These are phyloP conservation scores for Zosterops borbonicus DNA, from an alignment of 2,113 vertebrate genomes.

Conservation along the genomic window DNA sequence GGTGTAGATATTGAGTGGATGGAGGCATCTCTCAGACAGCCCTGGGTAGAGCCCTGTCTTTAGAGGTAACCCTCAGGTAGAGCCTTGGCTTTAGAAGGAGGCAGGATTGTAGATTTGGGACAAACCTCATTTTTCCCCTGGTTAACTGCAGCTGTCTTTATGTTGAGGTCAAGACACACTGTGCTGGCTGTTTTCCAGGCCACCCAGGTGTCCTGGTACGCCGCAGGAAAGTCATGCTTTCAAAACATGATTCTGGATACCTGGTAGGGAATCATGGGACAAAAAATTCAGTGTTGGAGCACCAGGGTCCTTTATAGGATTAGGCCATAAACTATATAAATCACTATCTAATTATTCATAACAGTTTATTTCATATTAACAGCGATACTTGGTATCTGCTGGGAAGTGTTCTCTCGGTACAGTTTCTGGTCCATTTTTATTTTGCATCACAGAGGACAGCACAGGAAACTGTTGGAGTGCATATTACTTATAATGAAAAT, in stretches of 20 bases:
- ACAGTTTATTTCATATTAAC: background rate
- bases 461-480: background rate
- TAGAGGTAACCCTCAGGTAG: slow-evolving; percentile 26
- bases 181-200: background rate
- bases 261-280: background rate
- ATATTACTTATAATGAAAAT: slow-evolving; percentile 14
- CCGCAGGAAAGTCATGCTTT: fast-evolving
- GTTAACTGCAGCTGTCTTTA: background rate
- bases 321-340: background rate
- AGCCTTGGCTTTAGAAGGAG: background rate
- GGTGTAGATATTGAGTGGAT: slow-evolving; percentile 52
- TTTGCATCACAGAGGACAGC: background rate
- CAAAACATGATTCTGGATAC: background rate
- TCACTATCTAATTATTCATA: background rate
- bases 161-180: background rate
- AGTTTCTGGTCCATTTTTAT: slow-evolving; percentile 17
- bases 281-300: background rate
- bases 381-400: background rate
- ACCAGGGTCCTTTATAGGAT: background rate
- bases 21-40: slow-evolving; percentile 53
- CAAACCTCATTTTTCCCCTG: background rate
- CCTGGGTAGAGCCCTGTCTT: slow-evolving; percentile 7
- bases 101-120: background rate
- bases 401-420: background rate
- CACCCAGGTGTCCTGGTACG: background rate